Base-by-base conservation (phyloP, 2,113 vertebrate genomes). In the Semicossyphus pulcher region DNA sequence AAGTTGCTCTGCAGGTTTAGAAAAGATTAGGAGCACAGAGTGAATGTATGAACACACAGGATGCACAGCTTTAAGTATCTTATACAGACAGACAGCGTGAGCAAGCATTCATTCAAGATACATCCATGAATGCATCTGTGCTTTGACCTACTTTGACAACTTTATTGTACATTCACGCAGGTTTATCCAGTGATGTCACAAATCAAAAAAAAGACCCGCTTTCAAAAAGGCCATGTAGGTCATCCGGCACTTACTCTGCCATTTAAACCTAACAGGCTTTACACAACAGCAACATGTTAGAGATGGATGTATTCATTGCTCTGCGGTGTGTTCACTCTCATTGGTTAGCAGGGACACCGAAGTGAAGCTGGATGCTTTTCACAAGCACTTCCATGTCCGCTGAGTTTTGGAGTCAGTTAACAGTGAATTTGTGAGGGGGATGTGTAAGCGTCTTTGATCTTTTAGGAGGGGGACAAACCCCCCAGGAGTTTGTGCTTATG, bases 61-160 rank as follows among this genome's bases (percentile, higher is more conserved):
- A 31, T 21, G 10, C 20, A 29, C 12, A 49, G n/a, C 26, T 20
- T 63, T 10, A 28, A 29, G 14, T 39, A 4, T 60, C 25, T 0
- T 18, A 8, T 28, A 10, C 31, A 5, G 21, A 54, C 63, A 61
- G 32, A 48, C 51, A 18, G 10, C 6, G 25, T 56, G 54, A 23
- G 6, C 12, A 41, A 34, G 45, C 36, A 34, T 39, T 54, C 21
- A 72, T 54, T 41, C 5, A 67, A n/a, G 60, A 51, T 32, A 36
- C 25, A 26, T 72, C 59, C 58, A 14, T 18, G 28, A 21, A 10
- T 59, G 26, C 49, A 42, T 79, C 49, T 63, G 65, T 59, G 70
- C 66, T 58, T 48, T 63, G 45, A 73, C 65, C 70, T 48, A 63
- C 51, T 81, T 72, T 48, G 36, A 57, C 5, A 10, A 70, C 37